Evolutionary conservation across 92 coral and sea anemone species (phyloP), one percentile per base, ranked within the genome.

Genomic region (Meandrina meandrites): DNA sequence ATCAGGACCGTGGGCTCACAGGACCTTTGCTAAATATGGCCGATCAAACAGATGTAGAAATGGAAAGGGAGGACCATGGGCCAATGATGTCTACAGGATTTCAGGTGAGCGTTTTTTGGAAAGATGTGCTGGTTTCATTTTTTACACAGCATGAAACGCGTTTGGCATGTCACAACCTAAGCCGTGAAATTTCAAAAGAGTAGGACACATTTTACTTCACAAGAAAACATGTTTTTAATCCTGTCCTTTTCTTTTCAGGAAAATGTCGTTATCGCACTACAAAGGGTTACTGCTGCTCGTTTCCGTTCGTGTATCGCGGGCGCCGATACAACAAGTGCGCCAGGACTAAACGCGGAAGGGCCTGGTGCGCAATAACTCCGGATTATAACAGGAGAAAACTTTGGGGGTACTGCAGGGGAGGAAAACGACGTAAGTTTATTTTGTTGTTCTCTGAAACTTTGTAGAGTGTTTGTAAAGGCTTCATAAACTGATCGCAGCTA

Each of bases 31-130:
- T 13, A 85, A 45, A 62, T 85, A 85, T 64, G 88, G 88, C 0
- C 73, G 81, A 30, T 76, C 88, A 0, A 76, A 47, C 42, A 66
- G 64, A 19, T 85, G 88, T 21, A 79, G 62, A 36, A 79, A 54
- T 12, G 90, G 90, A 36, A 86, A 86, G 22, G 90, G 90, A 79
- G 85, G 90, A 32, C 58, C 86, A 0, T 86, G 90, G 90, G 90
- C 90, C 6, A 86, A 86, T 31, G 85, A 86, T 53, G 90, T 86
- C 40, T 86, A 86, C 69, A 69, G 90, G 60, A 71, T 86, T 18
- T 30, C 54, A 30, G 79, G 79, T 31, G 48, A 47, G 57, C 1
- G n/a, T 81, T 81, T 32, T 8, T 8, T 17, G 12, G 42, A 36
- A 73, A 36, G 22, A 73, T 64, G 35, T 34, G 31, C 30, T 16